A percentile compares a stretch with the other conserved stretches of the same genome.
phyloP scores from a whole-genome alignment of 2,797 vertebrate genomes.

The Myotis findleyi region DNA sequence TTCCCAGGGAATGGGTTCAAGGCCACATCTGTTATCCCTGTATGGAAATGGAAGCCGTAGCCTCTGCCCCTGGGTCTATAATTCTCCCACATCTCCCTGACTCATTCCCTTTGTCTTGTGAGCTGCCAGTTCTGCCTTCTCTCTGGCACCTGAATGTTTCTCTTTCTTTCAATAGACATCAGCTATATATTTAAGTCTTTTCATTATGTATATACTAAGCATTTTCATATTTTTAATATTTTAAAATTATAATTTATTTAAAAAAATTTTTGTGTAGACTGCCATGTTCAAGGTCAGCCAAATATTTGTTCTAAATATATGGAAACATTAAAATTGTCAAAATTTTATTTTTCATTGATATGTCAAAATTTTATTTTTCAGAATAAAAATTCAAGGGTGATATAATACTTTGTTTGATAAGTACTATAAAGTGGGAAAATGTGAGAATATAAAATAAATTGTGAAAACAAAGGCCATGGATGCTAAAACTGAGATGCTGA shows the following conservation, averaged over 20 bases:
- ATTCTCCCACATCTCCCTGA: not conserved
- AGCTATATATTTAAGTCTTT: not conserved
- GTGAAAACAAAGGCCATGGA: not conserved
- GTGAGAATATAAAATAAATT: slow-evolving; percentile 10
- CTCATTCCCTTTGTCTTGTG: not conserved
- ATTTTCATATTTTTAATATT: slow-evolving; percentile 37
- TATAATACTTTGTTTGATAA: not conserved
- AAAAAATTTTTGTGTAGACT: not conserved
- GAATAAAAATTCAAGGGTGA: not conserved
- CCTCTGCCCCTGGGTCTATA: not conserved
- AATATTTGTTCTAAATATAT: not conserved
- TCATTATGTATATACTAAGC: not conserved
- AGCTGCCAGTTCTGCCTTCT: not conserved
- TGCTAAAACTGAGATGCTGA: not conserved
- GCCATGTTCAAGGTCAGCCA: not conserved
- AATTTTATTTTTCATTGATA: slow-evolving; percentile 10
- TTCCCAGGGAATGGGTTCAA: not conserved
- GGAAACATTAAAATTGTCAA: not conserved
- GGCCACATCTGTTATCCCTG: not conserved
- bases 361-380: not conserved
- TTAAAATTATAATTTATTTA: not conserved
- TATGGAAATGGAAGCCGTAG: not conserved
- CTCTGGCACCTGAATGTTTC: not conserved
- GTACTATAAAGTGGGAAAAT: not conserved
- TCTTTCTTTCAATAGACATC: not conserved